Conservation (phyloP, 2,113 vertebrate genomes). For the Rhombomys opimus region DNA sequence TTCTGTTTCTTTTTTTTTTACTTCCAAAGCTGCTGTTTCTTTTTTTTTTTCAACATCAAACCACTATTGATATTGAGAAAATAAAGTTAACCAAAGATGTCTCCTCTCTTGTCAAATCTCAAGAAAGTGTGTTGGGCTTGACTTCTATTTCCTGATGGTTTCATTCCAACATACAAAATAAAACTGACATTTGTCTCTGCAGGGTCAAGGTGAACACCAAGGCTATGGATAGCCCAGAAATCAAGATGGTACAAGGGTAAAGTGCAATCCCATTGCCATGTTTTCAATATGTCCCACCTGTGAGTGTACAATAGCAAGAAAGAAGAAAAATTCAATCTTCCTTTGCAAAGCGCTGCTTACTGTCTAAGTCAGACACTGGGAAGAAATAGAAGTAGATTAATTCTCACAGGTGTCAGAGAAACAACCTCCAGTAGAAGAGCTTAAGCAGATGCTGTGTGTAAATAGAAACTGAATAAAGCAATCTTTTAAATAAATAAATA, state of each 20-base stretch:
- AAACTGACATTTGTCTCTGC: neutral
- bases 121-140: neutral
- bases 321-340: neutral
- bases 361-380: neutral
- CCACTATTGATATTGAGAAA: slow-evolving; percentile 21
- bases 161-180: neutral
- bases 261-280: neutral
- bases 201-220: neutral
- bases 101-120: neutral
- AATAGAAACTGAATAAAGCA: neutral
- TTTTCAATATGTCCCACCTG: neutral
- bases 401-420: neutral
- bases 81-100: neutral
- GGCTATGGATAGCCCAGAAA: neutral
- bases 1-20: neutral
- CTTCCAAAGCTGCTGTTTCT: neutral
- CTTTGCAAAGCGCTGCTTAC: neutral
- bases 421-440: neutral
- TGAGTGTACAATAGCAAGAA: neutral
- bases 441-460: neutral
- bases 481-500: neutral
- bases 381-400: neutral
- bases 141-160: neutral
- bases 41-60: neutral
- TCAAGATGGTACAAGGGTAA: neutral